These are phyloP conservation scores for Macaria notata DNA, from an alignment of 2,888 invertebrate species.

Conservation along the genomic window DNA sequence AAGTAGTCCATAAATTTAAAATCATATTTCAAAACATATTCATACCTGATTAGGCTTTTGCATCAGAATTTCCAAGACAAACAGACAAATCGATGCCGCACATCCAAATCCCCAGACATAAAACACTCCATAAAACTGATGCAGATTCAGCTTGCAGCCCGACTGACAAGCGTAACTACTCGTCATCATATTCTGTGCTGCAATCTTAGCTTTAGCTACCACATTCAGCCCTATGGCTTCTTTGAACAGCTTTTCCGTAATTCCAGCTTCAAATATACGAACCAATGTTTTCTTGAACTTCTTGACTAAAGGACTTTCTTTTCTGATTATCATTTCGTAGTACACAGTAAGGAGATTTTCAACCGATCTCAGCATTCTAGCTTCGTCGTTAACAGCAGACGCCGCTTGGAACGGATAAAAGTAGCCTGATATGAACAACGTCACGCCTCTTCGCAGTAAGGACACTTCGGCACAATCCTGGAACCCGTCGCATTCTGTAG, in stretches of 20 bases:
- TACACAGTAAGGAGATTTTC: constrained; percentile 58
- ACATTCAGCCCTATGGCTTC: constrained; percentile 58
- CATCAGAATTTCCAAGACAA: constrained; percentile 47
- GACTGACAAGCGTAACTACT: constrained; percentile 60
- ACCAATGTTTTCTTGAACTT: constrained; percentile 43
- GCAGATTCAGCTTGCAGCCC: constrained; percentile 63
- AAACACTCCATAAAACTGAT: constrained; percentile 19
- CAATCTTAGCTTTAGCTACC: constrained; percentile 48
- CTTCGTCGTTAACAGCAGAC: constrained; percentile 58
- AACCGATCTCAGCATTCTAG: constrained; percentile 46
- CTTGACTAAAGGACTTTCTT: constrained; percentile 44
- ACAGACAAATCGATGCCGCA: constrained; percentile 44
- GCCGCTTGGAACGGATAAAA: constrained; percentile 51
- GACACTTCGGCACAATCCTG: constrained; percentile 45
- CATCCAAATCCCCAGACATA: constrained; percentile 43
- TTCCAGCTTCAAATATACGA: constrained; percentile 62
- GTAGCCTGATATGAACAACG: constrained; percentile 48
- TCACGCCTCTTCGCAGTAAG: constrained; percentile 50
- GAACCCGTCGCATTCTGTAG: constrained; percentile 48
- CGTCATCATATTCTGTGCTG: constrained; percentile 47
- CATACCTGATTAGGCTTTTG: not conserved
- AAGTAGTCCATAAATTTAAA: no score
- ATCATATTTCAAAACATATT: no score
- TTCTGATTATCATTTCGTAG: constrained; percentile 63
- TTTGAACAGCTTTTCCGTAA: constrained; percentile 50